A percentile compares a stretch with the other conserved stretches of the same genome.
phyloP scores from a whole-genome alignment of 2,113 vertebrate species.

The Hoplias malabaricus region DNA sequence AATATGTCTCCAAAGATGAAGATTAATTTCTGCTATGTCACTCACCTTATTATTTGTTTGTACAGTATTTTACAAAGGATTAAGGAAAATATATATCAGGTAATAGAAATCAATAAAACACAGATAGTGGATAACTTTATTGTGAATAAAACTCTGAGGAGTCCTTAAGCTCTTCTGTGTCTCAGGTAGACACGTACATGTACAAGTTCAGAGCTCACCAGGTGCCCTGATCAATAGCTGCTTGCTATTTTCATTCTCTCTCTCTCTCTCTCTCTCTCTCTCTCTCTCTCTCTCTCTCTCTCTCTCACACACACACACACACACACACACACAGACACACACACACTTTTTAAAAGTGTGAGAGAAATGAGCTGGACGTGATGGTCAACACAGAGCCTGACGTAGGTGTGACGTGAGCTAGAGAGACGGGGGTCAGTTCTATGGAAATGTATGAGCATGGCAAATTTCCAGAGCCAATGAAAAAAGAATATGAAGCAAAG shows the following conservation, averaged over 20 bases:
- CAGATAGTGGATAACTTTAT: no score
- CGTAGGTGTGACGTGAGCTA: background rate
- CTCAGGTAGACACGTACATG: background rate
- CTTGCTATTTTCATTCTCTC: background rate
- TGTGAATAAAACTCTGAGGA: background rate
- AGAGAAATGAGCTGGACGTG: background rate
- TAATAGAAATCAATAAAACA: background rate
- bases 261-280: background rate
- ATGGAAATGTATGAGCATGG: constrained; percentile 22
- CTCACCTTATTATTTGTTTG: background rate
- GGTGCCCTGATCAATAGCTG: constrained; percentile 5
- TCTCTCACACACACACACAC: no score
- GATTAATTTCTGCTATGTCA: background rate
- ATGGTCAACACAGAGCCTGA: background rate
- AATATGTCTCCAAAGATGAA: background rate
- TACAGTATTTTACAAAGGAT: background rate
- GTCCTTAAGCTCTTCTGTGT: background rate
- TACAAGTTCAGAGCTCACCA: constrained; percentile 10
- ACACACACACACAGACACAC: no score
- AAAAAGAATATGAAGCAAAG: background rate
- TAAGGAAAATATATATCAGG: background rate
- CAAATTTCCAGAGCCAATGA: constrained; percentile 20
- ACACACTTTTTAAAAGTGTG: no score
- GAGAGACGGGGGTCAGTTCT: constrained; percentile 15
- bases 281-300: background rate